Base-by-base conservation (phyloP, 2,888 invertebrate species). In the Cinara cedri region DNA sequence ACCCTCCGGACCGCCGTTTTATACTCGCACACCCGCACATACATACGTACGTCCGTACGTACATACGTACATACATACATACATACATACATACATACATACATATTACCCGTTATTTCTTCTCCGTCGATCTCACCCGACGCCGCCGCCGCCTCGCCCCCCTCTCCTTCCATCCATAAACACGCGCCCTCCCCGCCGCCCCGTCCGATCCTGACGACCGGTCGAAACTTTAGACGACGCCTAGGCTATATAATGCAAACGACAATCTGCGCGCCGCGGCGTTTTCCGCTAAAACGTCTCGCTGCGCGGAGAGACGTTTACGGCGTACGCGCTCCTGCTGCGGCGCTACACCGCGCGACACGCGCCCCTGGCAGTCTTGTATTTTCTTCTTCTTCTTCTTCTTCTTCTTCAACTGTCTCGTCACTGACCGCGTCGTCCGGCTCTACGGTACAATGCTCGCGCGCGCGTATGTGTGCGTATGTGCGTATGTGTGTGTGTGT, bases 171-270 rank as follows among this genome's bases (percentile, higher is more conserved):
- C n/a, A n/a, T n/a, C n/a, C n/a, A n/a, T n/a, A n/a, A n/a, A n/a
- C n/a, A n/a, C n/a, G n/a, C n/a, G 14, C 21, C 21, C 24, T 14
- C n/a, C 3, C 4, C 14, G 1, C 10, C 16, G 1, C 19, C 3
- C 24, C 2, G 16, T 1, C 6, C 55, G 10, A 10, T 14, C 16
- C n/a, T n/a, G 24, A n/a, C 44, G 24, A 24, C 24, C 24, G 24
- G 49, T 34, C 62, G 51, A 74, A 63, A 72, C 72, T 72, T 62
- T 34, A 51, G 19, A 72, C 11, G 72, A 62, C 49, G 62, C 49
- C 62, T 62, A 62, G 34, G 34, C 62, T 62, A 62, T 34, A 34
- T 34, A 4, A 6, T 34, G 34, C 6, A 34, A 72, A 72, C 49
- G 72, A 72, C 62, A 72, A 51, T 72, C 49, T 46, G 16, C 72